phyloP scores from a whole-genome alignment of 1,140 invertebrate genomes.

The Pristionchus pacificus region DNA sequence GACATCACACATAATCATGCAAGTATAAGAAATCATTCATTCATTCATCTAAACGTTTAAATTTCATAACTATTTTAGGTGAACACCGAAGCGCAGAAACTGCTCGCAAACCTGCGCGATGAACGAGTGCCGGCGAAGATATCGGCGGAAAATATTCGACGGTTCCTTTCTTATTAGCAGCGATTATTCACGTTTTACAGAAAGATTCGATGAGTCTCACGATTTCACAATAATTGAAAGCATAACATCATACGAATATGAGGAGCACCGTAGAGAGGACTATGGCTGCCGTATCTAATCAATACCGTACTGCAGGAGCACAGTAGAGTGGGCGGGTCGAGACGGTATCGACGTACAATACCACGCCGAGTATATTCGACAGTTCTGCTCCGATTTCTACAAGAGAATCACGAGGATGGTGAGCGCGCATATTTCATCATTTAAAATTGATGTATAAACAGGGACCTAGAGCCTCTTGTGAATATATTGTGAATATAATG shows the following conservation, averaged over 20 bases:
- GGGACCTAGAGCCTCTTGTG: too few species aligned
- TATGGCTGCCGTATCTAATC: too few species aligned
- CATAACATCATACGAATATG: too few species aligned
- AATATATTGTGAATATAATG: too few species aligned
- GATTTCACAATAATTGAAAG: too few species aligned
- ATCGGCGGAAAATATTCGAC: constrained; percentile 73
- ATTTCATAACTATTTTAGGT: constrained; percentile 64
- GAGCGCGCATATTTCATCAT: too few species aligned
- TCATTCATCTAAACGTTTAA: constrained; percentile 14
- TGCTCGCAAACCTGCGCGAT: constrained; percentile 82
- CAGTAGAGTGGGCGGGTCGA: constrained; percentile 91
- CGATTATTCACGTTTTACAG: too few species aligned
- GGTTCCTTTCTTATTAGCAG: too few species aligned
- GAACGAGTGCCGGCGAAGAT: constrained; percentile 79
- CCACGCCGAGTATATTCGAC: constrained; percentile 85
- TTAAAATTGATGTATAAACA: too few species aligned
- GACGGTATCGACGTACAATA: constrained; percentile 87
- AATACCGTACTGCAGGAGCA: constrained; percentile 58
- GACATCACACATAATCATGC: constrained; percentile 70
- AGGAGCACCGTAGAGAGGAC: too few species aligned
- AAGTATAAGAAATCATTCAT: background rate
- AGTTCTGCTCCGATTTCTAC: constrained; percentile 92
- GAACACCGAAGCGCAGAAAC: constrained; percentile 84
- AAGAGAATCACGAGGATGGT: constrained; percentile 78
- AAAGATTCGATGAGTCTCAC: too few species aligned